Base-by-base conservation (phyloP, 2,113 vertebrate species). In the Corythaixoides concolor region DNA sequence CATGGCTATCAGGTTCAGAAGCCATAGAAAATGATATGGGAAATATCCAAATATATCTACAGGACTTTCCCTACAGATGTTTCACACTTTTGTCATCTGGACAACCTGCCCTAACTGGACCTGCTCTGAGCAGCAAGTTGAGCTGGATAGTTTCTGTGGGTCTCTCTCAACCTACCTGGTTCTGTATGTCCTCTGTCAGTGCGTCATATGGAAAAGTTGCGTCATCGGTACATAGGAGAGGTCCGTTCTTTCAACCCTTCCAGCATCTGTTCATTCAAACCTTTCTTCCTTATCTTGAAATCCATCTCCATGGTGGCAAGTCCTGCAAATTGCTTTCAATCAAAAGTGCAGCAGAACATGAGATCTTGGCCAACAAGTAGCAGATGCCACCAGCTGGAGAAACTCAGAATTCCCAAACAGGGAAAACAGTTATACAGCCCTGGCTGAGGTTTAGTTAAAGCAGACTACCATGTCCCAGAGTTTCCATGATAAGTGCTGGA, bases 401-500 rank as follows among this genome's bases (percentile, higher is more conserved):
- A 85, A 47, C 22, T 88, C 58, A 62, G 37, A 41, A 76, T 76
- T 66, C 84, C 69, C 63, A 52, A 72, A 30, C 4, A 20, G 33
- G 63, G 63, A 81, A 67, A 85, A 39, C 5, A 33, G 9, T 67
- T 77, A 17, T 7, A 63, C 5, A 74, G 35, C 41, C 59, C 58
- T 68, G 69, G 33, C 74, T 88, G 77, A 52, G 45, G 24, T 69
- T 93, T 28, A 72, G 63, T 13, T 56, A 15, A 39, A 91, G 74
- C 63, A 67, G 64, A 22, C 58, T 73, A 68, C 41, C 74, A 50
- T 70, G 67, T 70, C 73, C 73, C 67, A 60, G 58, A 50, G 21
- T 70, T 93, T 73, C 79, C 41, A 52, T 62, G 69, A 41, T 60
- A 88, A 88, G 69, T 17, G 22, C 41, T 93, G 84, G 88, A 88